Evolutionary conservation across 1,140 invertebrate genomes (phyloP).

Genomic region (Euura saliciscinereae): DNA sequence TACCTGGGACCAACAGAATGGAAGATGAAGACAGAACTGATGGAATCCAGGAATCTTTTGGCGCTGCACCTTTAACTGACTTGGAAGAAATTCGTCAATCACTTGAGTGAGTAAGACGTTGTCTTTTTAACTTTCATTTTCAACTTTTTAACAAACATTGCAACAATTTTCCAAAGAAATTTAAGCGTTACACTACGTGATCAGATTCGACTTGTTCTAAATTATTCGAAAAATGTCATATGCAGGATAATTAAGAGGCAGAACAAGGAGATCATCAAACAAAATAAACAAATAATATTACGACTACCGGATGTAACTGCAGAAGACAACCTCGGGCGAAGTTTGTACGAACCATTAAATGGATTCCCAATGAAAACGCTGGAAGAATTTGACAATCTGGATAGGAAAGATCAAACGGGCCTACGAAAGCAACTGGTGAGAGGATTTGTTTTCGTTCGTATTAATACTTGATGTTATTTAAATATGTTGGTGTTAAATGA

Average conservation of each 20-base stretch:
- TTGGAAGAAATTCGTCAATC: not conserved
- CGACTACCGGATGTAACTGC: not conserved
- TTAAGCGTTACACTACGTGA: not conserved
- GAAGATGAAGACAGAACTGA: not conserved
- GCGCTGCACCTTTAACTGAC: not conserved
- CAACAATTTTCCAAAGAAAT: not conserved
- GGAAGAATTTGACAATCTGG: not conserved
- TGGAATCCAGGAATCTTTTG: not conserved
- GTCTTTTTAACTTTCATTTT: no score
- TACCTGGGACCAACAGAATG: not conserved
- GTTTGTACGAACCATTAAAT: not conserved
- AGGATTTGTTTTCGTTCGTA: not conserved
- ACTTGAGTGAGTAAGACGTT: not conserved
- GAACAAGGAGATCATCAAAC: not conserved
- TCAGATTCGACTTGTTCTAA: not conserved
- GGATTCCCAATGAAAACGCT: not conserved
- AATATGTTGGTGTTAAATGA: not conserved
- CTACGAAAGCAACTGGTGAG: not conserved
- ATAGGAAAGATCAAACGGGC: not conserved
- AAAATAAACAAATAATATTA: not conserved
- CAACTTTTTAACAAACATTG: not conserved
- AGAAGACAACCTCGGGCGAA: not conserved
- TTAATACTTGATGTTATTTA: not conserved
- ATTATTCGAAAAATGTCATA: not conserved
- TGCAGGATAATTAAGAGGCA: not conserved